Base-by-base conservation (phyloP, 2,888 invertebrate genomes). In the Drosophila leonis region DNA sequence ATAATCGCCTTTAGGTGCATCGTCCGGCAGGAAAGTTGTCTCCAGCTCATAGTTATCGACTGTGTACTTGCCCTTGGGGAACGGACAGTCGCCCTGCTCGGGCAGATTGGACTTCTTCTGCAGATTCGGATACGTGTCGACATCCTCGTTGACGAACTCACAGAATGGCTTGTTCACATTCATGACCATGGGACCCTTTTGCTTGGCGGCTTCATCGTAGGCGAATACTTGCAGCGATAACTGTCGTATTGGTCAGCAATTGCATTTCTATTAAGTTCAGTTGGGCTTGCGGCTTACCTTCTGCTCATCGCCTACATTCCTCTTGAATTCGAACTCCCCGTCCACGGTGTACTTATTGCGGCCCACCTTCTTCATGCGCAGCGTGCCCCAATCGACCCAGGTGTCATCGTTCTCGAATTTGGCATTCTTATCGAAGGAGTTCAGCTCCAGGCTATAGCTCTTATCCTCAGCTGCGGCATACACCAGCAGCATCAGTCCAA, bases 341-440 rank as follows among this genome's bases (percentile, higher is more conserved):
- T 70, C 77, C 2, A 91, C 13, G 0, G 83, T 80, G 54, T 88
- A 90, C 29, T 80, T 66, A 51, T 90, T 91, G n/a, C 82, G 85
- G 13, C 68, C 61, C 20, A 79, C 75, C 65, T 86, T 82, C 71
- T 89, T 90, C 77, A 91, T 79, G 8, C 88, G 78, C 72, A 91
- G 54, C 5, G 88, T 81, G 15, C 82, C 83, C 91, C 91, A 91
- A 42, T 86, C 85, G 12, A 91, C 48, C 87, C 83, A 91, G 6
- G 82, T 77, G 0, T 61, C 71, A 59, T 88, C 83, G 49, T 80
- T 78, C 5, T 80, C 79, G 31, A 82, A 83, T 10, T 80, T 62
- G 2, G 56, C 61, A 24, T 68, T 76, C 10, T 59, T 68, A 27
- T 84, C 76, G n/a, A 91, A 91, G 5, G 80, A 82, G 33, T 87